These are phyloP conservation scores for Diadumene lineata DNA, from an alignment of 92 coral and sea anemone genomes.

Conservation along the genomic window DNA sequence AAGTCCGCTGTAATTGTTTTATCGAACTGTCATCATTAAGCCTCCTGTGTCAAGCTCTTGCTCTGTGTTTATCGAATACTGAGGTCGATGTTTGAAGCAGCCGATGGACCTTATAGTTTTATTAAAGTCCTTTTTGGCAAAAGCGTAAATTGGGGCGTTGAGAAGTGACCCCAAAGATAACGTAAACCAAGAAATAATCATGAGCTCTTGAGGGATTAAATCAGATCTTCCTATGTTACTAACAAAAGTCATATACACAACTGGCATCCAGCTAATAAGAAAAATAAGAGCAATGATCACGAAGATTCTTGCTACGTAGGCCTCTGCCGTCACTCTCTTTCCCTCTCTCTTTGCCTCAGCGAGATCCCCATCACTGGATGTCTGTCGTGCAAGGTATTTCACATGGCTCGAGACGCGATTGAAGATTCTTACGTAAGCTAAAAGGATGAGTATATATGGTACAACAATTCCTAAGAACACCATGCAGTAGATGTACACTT, in stretches of 20 bases:
- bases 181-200: constrained; percentile 54
- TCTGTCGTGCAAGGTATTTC: constrained; percentile 22
- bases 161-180: constrained; percentile 54
- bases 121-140: constrained; percentile 48
- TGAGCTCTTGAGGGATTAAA: constrained; percentile 36
- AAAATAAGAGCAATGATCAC: constrained; percentile 56
- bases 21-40: not conserved
- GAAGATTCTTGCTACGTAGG: constrained; percentile 54
- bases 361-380: constrained; percentile 6
- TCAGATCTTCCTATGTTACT: constrained; percentile 38
- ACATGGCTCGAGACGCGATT: constrained; percentile 39
- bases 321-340: constrained; percentile 52
- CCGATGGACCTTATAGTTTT: constrained; percentile 18
- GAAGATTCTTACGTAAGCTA: constrained; percentile 54
- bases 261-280: constrained; percentile 56
- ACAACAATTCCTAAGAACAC: constrained; percentile 39
- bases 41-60: constrained; percentile 17
- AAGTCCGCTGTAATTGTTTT: too few species aligned
- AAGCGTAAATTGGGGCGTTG: constrained; percentile 63
- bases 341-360: constrained; percentile 38
- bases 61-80: not conserved
- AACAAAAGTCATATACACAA: constrained; percentile 58
- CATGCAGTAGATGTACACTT: constrained; percentile 43
- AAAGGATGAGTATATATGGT: constrained; percentile 50
- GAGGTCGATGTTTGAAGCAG: constrained; percentile 5